These are phyloP conservation scores for Holothuria leucospilota DNA, from an alignment of 53 echinoderm and acorn worm species.

Conservation along the genomic window DNA sequence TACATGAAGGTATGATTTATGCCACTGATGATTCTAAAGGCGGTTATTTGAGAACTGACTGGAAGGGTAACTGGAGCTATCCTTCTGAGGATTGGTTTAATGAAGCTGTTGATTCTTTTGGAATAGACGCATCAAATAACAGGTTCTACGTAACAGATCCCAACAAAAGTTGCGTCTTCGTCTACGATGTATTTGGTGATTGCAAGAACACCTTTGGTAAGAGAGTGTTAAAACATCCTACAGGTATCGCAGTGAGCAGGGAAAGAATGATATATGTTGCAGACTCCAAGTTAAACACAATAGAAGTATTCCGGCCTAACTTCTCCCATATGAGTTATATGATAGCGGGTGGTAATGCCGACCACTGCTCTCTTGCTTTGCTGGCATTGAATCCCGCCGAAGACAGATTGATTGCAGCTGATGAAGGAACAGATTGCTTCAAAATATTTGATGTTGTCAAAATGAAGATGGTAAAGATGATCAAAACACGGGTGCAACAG, in stretches of 20 bases:
- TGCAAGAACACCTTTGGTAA: conserved; percentile 1
- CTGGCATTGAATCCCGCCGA: neutral
- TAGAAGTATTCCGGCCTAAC: neutral
- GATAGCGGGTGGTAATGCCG: too few species aligned
- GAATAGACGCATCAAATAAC: neutral
- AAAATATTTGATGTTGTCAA: neutral
- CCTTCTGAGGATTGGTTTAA: neutral
- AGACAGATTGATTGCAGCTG: conserved; percentile 6
- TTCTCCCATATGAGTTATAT: too few species aligned
- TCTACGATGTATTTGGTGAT: neutral
- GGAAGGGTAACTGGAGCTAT: too few species aligned
- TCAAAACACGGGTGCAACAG: neutral
- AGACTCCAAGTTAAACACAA: neutral
- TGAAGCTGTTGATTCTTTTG: neutral
- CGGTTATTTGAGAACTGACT: too few species aligned
- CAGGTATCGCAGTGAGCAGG: neutral
- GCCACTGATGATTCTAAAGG: too few species aligned
- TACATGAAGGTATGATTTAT: too few species aligned
- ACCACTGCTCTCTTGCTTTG: neutral
- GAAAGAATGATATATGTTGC: conserved; percentile 11
- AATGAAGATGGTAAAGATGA: neutral
- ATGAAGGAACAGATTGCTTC: neutral
- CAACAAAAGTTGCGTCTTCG: neutral
- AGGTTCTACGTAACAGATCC: neutral
- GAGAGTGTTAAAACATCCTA: neutral